phyloP scores from a whole-genome alignment of 2,113 vertebrate genomes.

The Amblyopsis rosae region DNA sequence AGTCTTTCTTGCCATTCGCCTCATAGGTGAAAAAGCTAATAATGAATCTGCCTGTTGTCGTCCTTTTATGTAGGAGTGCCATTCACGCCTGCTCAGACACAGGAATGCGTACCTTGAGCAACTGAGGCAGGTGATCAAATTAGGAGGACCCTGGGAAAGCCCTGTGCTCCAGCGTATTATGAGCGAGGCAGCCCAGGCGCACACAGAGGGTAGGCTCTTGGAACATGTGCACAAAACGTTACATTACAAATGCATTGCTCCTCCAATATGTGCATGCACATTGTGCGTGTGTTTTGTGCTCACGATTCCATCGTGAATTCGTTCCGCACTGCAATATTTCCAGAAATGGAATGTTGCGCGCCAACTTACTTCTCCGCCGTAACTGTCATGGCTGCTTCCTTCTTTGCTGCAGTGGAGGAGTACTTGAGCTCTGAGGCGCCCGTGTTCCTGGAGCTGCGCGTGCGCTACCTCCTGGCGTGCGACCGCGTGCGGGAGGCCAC shows the following conservation, averaged over 20 bases:
- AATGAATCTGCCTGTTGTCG: not conserved
- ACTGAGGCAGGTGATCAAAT: conserved; percentile 89
- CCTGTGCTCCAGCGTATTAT: conserved; percentile 90
- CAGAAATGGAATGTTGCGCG: too few species aligned
- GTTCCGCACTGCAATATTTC: not conserved
- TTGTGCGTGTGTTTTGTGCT: not conserved
- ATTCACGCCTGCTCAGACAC: conserved; percentile 85
- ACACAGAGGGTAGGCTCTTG: conserved; percentile 76
- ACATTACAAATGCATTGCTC: not conserved
- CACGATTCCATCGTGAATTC: not conserved
- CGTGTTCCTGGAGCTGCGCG: conserved; percentile 94
- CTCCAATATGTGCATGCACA: not conserved
- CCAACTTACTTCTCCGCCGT: not conserved
- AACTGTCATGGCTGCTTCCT: not conserved
- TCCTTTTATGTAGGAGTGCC: conserved; percentile 82
- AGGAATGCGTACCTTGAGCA: conserved; percentile 90
- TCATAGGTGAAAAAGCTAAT: not conserved
- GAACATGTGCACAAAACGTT: not conserved
- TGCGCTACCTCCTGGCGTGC: conserved; percentile 96
- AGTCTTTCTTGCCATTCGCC: not conserved
- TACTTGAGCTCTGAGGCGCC: conserved; percentile 92
- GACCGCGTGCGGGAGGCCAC: conserved; percentile 92
- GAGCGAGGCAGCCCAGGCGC: conserved; percentile 81
- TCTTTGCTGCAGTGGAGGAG: conserved; percentile 82
- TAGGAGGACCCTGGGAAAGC: conserved; percentile 95